phyloP scores from a whole-genome alignment of 2,113 vertebrate genomes.

The Choloepus hoffmanni region DNA sequence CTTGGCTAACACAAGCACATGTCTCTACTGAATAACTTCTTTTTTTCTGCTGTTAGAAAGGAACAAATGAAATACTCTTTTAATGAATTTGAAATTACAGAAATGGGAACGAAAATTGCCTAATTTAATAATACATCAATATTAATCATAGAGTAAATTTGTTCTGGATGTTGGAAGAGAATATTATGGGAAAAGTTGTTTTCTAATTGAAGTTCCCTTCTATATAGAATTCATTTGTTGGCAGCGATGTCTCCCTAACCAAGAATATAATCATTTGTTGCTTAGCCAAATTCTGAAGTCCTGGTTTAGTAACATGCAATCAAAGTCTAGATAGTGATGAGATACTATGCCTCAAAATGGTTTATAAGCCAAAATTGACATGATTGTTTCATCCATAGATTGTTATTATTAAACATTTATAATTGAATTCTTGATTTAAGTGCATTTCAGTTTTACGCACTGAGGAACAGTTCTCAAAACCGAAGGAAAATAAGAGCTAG shows the following conservation, averaged over 20 bases:
- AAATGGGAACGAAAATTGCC: constrained; percentile 33
- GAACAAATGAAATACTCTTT: constrained; percentile 38
- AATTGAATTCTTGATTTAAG: constrained; percentile 36
- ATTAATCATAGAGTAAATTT: constrained; percentile 26
- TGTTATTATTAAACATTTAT: constrained; percentile 43
- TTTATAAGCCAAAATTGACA: constrained; percentile 1
- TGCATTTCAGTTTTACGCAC: background rate
- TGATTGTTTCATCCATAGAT: background rate
- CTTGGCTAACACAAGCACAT: background rate
- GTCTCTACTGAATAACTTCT: background rate
- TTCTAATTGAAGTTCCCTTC: background rate
- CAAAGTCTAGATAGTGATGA: background rate
- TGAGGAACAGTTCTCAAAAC: background rate
- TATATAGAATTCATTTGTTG: constrained; percentile 17
- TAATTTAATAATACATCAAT: constrained; percentile 9
- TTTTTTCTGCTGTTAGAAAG: background rate
- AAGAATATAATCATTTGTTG: constrained; percentile 33
- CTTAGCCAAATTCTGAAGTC: constrained; percentile 30
- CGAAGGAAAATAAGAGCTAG: constrained; percentile 8
- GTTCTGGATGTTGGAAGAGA: constrained; percentile 6
- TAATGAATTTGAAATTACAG: constrained; percentile 9
- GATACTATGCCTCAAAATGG: background rate
- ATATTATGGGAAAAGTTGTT: background rate
- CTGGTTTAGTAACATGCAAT: background rate
- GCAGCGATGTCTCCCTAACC: background rate